Conservation (phyloP, 2,888 invertebrate genomes). For the Eupithecia centaureata region DNA sequence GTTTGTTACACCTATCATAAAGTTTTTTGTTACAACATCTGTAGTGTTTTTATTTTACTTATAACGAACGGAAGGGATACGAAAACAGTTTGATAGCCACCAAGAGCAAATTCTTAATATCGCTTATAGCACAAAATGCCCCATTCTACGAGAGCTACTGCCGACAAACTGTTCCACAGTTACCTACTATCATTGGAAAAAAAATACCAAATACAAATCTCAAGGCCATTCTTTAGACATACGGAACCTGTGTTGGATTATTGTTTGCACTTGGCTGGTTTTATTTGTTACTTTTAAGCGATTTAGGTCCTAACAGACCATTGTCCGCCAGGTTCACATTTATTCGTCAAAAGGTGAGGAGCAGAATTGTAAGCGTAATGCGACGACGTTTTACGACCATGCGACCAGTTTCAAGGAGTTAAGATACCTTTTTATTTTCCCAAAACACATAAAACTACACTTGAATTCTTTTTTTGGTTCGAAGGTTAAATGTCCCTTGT, state of each 20-base stretch:
- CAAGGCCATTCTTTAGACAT: not conserved
- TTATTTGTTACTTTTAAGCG: slow-evolving; percentile 14
- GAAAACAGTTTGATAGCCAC: too few species aligned
- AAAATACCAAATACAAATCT: too few species aligned
- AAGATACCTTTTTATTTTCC: slow-evolving; percentile 58
- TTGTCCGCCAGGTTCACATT: slow-evolving; percentile 48
- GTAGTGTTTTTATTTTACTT: too few species aligned
- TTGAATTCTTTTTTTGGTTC: slow-evolving; percentile 54
- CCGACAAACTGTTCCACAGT: too few species aligned
- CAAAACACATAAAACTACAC: slow-evolving; percentile 55
- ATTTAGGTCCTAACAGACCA: slow-evolving; percentile 24
- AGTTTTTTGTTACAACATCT: too few species aligned
- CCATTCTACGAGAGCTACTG: too few species aligned
- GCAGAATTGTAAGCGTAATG: slow-evolving; percentile 61
- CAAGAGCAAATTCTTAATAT: too few species aligned
- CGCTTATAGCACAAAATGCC: not conserved
- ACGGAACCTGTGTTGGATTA: not conserved
- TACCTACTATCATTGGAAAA: too few species aligned
- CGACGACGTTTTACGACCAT: slow-evolving; percentile 63
- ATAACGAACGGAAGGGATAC: too few species aligned
- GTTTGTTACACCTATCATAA: too few species aligned
- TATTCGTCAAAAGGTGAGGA: slow-evolving; percentile 58
- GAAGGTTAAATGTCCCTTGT: slow-evolving; percentile 52
- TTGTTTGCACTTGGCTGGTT: not conserved
- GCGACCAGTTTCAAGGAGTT: slow-evolving; percentile 50